Conservation (phyloP, 2,888 invertebrate genomes). For the Agonopterix arenella region DNA sequence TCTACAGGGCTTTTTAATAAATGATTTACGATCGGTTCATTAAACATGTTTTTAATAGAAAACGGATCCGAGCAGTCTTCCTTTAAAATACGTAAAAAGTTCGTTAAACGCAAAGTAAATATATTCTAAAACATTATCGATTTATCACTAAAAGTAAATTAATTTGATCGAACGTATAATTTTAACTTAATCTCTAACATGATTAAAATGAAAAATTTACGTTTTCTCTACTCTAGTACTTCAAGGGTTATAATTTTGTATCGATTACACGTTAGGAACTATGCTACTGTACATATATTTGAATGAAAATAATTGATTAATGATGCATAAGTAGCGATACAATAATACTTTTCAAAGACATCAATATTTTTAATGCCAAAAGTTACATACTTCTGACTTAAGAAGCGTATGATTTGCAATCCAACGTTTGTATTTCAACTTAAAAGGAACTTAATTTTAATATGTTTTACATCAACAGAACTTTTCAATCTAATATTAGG, state of each 20-base stretch:
- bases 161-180: slow-evolving; percentile 54
- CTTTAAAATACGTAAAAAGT: slow-evolving; percentile 51
- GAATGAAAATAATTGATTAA: slow-evolving; percentile 46
- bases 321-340: slow-evolving; percentile 36
- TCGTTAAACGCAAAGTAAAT: slow-evolving; percentile 24
- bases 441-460: slow-evolving; percentile 6
- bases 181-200: slow-evolving; percentile 40
- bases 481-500: too few relatives aligned
- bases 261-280: slow-evolving; percentile 74
- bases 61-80: slow-evolving; percentile 69
- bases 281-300: slow-evolving; percentile 66
- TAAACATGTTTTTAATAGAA: slow-evolving; percentile 15
- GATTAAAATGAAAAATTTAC: slow-evolving; percentile 47
- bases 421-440: background rate
- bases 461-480: too few relatives aligned
- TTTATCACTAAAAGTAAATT: slow-evolving; percentile 36
- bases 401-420: slow-evolving; percentile 2
- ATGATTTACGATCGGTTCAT: slow-evolving; percentile 10
- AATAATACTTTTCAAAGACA: slow-evolving; percentile 23
- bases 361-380: slow-evolving; percentile 6
- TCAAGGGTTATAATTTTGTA: slow-evolving; percentile 67
- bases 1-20: slow-evolving; percentile 45
- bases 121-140: background rate
- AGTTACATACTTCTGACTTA: background rate
- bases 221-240: slow-evolving; percentile 51